Percentiles rank a stretch among this genome's conserved stretches.
Evolutionary conservation across 2,888 invertebrate species (phyloP).

Genomic region (Xestia sexstrigata): DNA sequence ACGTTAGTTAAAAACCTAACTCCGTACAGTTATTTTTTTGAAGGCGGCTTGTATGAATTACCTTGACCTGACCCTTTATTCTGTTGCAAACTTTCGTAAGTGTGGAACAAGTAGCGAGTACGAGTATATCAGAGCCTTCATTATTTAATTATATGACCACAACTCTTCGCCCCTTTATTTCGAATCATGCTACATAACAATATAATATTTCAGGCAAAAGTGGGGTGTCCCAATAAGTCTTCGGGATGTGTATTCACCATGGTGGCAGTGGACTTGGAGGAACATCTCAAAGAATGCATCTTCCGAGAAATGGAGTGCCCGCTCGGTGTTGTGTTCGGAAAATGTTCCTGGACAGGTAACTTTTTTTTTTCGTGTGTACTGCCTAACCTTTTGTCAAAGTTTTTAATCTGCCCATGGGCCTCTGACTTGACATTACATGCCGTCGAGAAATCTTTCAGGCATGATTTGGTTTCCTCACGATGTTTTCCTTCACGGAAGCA

Average conservation of each 20-base stretch:
- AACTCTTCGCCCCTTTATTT: not conserved
- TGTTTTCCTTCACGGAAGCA: not conserved
- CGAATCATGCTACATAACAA: not conserved
- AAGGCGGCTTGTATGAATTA: not conserved
- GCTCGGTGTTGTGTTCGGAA: slow-evolving; percentile 81
- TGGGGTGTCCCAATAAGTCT: slow-evolving; percentile 81
- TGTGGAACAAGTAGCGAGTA: not conserved
- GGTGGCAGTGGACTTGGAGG: slow-evolving; percentile 73
- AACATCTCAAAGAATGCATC: slow-evolving; percentile 85
- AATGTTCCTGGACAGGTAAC: slow-evolving; percentile 86
- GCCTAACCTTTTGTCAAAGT: not conserved
- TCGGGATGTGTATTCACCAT: slow-evolving; percentile 81
- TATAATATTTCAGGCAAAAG: slow-evolving; percentile 73
- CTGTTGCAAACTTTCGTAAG: not conserved
- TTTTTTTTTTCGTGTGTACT: not conserved
- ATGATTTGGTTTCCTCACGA: not conserved
- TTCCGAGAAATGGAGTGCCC: slow-evolving; percentile 85
- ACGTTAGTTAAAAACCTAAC: not conserved
- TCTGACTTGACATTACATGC: not conserved
- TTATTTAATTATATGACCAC: not conserved
- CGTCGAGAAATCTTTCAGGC: not conserved
- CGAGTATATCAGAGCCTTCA: no score
- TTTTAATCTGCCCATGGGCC: not conserved
- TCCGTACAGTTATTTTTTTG: not conserved
- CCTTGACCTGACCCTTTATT: not conserved